phyloP scores from a whole-genome alignment of 2,113 vertebrate genomes.

The Oplegnathus fasciatus region DNA sequence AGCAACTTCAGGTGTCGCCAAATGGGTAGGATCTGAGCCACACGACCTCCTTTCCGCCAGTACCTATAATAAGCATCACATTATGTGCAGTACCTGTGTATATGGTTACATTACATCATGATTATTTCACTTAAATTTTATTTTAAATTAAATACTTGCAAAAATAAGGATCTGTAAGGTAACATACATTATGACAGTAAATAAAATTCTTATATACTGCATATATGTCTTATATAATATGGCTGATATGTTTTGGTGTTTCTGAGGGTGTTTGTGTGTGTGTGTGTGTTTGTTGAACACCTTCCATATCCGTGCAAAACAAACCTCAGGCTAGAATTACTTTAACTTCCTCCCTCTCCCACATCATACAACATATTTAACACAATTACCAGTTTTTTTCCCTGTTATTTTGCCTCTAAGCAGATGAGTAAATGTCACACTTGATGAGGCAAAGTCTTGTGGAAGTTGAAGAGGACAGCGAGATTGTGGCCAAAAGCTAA shows the following conservation, averaged over 20 bases:
- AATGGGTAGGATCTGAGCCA: no score
- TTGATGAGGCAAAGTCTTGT: conserved; percentile 28
- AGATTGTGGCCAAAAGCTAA: conserved; percentile 9
- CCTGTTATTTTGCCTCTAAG: conserved; percentile 27
- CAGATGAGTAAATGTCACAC: conserved; percentile 35
- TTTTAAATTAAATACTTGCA: background rate
- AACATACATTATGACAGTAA: background rate
- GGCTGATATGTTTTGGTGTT: background rate
- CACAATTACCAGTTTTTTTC: conserved; percentile 20
- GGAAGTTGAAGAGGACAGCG: background rate
- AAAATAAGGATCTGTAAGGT: background rate
- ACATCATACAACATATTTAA: conserved; percentile 24
- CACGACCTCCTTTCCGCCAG: no score
- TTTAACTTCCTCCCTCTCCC: conserved; percentile 5
- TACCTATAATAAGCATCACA: background rate
- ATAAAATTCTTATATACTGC: background rate
- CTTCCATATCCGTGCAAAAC: conserved; percentile 26
- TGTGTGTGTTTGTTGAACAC: background rate
- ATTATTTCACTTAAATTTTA: no score
- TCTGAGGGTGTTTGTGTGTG: background rate
- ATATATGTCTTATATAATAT: background rate
- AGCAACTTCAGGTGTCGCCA: no score
- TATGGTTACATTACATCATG: background rate
- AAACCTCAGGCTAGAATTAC: conserved; percentile 26
- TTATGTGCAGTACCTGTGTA: background rate